Evolutionary conservation across 2,888 invertebrate species (phyloP).

Genomic region (Thumatha senex): DNA sequence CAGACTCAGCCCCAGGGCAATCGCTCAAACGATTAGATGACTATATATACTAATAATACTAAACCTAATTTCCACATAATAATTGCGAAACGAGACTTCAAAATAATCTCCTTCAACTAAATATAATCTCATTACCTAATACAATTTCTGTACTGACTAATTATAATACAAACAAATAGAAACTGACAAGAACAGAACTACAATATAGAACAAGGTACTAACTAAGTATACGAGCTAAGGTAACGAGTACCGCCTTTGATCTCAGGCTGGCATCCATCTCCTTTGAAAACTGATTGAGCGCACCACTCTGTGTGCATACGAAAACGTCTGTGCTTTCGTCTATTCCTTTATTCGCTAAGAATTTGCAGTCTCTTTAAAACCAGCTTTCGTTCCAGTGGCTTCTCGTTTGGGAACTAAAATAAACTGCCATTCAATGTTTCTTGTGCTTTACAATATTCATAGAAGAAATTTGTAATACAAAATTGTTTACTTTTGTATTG

Average conservation of each 20-base stretch:
- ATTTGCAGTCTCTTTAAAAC: constrained; percentile 62
- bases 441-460: neutral
- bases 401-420: constrained; percentile 38
- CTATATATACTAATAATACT: no score
- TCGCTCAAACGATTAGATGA: no score
- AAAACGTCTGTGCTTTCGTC: constrained; percentile 54
- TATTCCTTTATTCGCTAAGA: constrained; percentile 39
- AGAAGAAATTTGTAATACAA: neutral
- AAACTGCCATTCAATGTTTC: constrained; percentile 16
- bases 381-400: constrained; percentile 47
- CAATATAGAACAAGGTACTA: constrained; percentile 29
- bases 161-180: neutral
- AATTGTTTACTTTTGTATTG: neutral
- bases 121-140: neutral
- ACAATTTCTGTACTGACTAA: no score
- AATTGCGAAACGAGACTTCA: no score
- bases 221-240: constrained; percentile 39
- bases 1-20: no score
- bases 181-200: constrained; percentile 9
- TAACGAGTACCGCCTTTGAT: constrained; percentile 69
- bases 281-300: constrained; percentile 80
- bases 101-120: neutral
- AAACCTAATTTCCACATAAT: no score
- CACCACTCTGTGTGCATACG: constrained; percentile 76
- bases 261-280: constrained; percentile 58